Percentiles rank a stretch among this genome's conserved stretches.
These are phyloP conservation scores for Ips typographus DNA, from an alignment of 1,140 invertebrate genomes.

Conservation along the genomic window DNA sequence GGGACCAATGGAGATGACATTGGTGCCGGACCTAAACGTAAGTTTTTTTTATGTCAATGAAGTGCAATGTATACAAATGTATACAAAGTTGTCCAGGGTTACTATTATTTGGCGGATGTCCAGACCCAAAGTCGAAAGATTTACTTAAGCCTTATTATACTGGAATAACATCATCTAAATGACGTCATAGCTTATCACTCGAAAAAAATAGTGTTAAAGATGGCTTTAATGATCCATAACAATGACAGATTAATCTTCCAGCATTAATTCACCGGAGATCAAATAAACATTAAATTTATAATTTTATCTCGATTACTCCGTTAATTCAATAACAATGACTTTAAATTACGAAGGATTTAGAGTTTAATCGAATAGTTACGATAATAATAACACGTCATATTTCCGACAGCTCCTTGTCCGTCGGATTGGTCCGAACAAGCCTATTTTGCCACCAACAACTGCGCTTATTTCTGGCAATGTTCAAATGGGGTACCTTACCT, in stretches of 20 bases:
- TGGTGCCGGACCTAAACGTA: neutral
- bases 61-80: neutral
- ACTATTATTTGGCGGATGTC: no score
- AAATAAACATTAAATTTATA: neutral
- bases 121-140: no score
- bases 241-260: no score
- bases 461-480: conserved; percentile 62
- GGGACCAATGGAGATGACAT: neutral
- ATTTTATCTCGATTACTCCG: neutral
- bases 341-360: neutral
- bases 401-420: conserved; percentile 19
- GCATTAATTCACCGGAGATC: no score
- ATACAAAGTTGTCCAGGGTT: neutral
- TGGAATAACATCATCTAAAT: no score
- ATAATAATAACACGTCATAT: neutral
- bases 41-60: neutral
- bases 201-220: no score
- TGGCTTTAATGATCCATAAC: no score
- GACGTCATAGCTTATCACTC: no score
- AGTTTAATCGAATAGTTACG: neutral
- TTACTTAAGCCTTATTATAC: no score
- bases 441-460: conserved; percentile 48
- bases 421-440: conserved; percentile 11
- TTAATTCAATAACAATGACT: neutral
- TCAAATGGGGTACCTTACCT: conserved; percentile 53